A percentile compares a stretch with the other conserved stretches of the same genome.
Conservation (phyloP, 2,797 vertebrate species). For the Falco columbarius region DNA sequence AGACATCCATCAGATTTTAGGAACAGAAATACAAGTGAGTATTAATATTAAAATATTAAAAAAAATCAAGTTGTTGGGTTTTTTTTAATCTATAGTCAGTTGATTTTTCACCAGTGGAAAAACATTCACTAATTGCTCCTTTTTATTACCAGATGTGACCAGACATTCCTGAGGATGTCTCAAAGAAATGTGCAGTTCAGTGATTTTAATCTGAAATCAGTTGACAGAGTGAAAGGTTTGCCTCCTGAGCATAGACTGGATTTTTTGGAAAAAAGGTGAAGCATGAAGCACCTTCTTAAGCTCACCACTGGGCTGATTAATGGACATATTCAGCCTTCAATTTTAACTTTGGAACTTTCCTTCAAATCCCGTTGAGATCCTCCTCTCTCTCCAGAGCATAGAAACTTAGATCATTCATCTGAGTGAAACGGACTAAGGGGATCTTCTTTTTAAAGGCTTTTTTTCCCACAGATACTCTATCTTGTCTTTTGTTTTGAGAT, state of each 20-base stretch:
- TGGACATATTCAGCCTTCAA: background rate
- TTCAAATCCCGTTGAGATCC: background rate
- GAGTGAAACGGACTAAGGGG: background rate
- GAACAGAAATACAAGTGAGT: background rate
- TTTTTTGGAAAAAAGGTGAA: background rate
- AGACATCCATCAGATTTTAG: background rate
- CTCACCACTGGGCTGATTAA: background rate
- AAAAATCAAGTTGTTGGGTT: background rate
- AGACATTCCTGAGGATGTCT: background rate
- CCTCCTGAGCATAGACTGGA: background rate
- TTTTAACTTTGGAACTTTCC: background rate
- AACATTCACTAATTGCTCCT: background rate
- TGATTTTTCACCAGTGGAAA: background rate
- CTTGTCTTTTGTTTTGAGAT: background rate
- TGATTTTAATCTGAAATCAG: slow-evolving; percentile 6
- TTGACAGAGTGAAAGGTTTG: background rate
- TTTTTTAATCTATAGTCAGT: background rate
- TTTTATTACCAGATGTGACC: background rate
- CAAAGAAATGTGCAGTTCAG: background rate
- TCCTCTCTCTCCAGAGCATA: background rate
- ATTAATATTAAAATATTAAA: background rate
- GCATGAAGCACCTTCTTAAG: background rate
- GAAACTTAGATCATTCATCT: background rate
- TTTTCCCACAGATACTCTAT: background rate
- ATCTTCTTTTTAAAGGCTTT: background rate